Base-by-base conservation (phyloP, 2,888 invertebrate genomes). In the Eristalis tenax region DNA sequence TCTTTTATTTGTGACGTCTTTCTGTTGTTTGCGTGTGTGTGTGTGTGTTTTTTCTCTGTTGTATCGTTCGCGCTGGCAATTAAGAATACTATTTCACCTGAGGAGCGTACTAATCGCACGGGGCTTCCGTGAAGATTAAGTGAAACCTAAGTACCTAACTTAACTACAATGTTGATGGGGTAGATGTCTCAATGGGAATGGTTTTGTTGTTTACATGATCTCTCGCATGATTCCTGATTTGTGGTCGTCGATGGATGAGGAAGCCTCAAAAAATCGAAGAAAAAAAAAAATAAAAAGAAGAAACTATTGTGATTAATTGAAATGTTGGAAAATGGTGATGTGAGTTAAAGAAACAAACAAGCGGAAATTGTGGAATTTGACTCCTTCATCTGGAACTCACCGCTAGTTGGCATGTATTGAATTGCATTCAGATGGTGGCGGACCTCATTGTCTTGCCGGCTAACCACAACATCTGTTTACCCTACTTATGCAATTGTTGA, bases 201-300 rank as follows among this genome's bases (percentile, higher is more conserved):
- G 59, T 78, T 73, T 59, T 43, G 32, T 22, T 64, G 50, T 56
- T 28, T 50, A 23, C 43, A 57, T 69, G 78, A 79, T 83, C 79
- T 74, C 77, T 69, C 56, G 40, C 57, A 71, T 75, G 40, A 26
- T 76, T 75, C 50, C 56, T 65, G 61, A 81, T 68, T 76, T 81
- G 80, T 69, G 83, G 78, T 56, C 32, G 74, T 38, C 13, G 57
- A 38, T 57, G 43, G 13, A 28, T 38, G 38, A 43, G 26, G 81
- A 85, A 85, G 76, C 85, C 85, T 68, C 81, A 84, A 22, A 56
- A 71, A 80, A 63, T 65, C 38, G 66, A 69, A 71, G 23, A 23
- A 26, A 61, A 32, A 15, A 28, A 22, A 38, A n/a, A 13, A 32
- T n/a, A n/a, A n/a, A n/a, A n/a, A n/a, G n/a, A n/a, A 50, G 38